These are phyloP conservation scores for Enteromius treurensis DNA, from an alignment of 2,797 vertebrate species.

Conservation along the genomic window DNA sequence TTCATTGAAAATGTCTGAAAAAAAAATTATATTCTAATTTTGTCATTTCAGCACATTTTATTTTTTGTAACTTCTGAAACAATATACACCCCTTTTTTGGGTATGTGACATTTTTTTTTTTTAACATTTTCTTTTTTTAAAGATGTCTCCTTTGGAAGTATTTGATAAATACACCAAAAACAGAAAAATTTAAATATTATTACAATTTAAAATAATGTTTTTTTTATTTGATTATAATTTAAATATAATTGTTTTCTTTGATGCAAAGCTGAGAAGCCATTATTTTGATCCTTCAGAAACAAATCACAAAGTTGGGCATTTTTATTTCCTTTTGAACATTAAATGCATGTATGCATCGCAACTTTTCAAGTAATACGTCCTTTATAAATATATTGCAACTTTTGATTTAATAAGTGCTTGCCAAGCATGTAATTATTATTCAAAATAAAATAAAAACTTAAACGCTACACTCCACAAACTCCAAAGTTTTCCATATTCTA, in stretches of 20 bases:
- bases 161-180: background rate
- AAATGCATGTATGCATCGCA: too few relatives aligned
- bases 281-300: background rate
- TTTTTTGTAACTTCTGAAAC: background rate
- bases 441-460: background rate
- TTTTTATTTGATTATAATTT: background rate
- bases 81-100: background rate
- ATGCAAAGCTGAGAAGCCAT: background rate
- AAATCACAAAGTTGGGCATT: background rate
- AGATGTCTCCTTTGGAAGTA: background rate
- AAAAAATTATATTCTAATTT: background rate
- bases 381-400: background rate
- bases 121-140: too few relatives aligned
- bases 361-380: background rate
- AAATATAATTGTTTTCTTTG: background rate
- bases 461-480: too few relatives aligned
- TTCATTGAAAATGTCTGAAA: background rate
- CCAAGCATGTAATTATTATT: background rate
- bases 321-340: too few relatives aligned
- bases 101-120: background rate
- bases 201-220: background rate
- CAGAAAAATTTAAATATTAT: background rate
- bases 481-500: too few relatives aligned
- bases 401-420: background rate
- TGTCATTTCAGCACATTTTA: background rate